These are phyloP conservation scores for Trichonephila inaurata DNA, from an alignment of 1,140 invertebrate species.

Conservation along the genomic window DNA sequence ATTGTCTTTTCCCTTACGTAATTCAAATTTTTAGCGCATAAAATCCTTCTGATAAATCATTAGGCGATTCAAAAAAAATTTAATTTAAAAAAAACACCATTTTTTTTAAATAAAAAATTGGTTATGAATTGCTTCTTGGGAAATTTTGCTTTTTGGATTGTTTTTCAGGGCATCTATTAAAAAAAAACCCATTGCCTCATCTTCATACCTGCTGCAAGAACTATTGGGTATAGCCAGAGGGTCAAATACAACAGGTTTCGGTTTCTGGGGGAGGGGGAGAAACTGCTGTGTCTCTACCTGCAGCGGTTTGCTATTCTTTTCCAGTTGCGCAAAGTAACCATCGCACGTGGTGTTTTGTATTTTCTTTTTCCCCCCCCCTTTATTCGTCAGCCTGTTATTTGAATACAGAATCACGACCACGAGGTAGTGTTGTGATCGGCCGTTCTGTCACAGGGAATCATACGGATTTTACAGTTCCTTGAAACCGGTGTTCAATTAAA, in stretches of 20 bases:
- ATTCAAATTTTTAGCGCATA: too few relatives aligned
- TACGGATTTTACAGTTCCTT: neutral
- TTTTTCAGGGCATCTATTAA: neutral
- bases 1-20: too few relatives aligned
- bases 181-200: neutral
- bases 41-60: too few relatives aligned
- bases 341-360: neutral
- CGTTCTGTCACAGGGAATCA: neutral
- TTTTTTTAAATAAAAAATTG: too few relatives aligned
- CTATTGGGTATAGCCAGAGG: neutral
- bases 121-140: too few relatives aligned
- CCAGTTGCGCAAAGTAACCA: neutral
- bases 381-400: neutral
- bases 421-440: neutral
- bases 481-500: neutral
- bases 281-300: neutral
- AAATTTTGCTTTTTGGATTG: neutral
- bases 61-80: neutral
- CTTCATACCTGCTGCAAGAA: neutral
- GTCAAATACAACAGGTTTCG: constrained; percentile 25
- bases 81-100: neutral
- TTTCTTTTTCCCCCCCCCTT: neutral
- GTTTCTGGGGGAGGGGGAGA: neutral
- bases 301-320: constrained; percentile 9
- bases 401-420: constrained; percentile 4